Evolutionary conservation across 2,888 invertebrate genomes (phyloP), one percentile per base, ranked within the genome.

Genomic region (Tenthredo livida): DNA sequence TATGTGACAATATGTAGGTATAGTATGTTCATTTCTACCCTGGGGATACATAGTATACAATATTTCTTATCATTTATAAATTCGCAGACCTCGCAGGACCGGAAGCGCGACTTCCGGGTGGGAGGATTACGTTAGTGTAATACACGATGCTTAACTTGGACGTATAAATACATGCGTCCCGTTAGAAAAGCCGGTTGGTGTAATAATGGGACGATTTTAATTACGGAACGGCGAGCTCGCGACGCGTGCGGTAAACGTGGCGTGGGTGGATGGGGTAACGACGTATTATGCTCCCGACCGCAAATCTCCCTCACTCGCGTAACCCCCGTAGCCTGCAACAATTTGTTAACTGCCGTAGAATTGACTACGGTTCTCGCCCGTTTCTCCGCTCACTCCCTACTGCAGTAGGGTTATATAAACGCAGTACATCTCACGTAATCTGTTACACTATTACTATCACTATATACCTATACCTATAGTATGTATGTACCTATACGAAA

Each of bases 201-300:
- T 77, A 54, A 84, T 86, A 89, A 87, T 87, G 88, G 87, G 90
- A 88, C 89, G 90, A 91, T 91, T 91, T 91, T 91, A 90, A 91
- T 91, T 91, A 91, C 89, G 90, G 89, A 89, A 21, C 70, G 73
- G 84, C 86, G 86, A 85, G 84, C 58, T 72, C 85, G 85, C 78
- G 86, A 84, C 83, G 67, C 85, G 85, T 67, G 84, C 54, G 85
- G 85, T 70, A 29, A 80, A 88, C 50, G 86, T 83, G 75, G 88
- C 87, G 90, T 89, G 88, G 91, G 90, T 90, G 88, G 91, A 89
- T 90, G 91, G 92, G 91, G 90, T 93, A 93, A 93, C 93, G 92
- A 92, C 91, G 92, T 92, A 92, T 92, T 92, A 92, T 92, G 87
- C 87, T 89, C 88, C 87, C 21, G n/a, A 80, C 80, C 80, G 61